A percentile compares a stretch with the other conserved stretches of the same genome.
phyloP scores from a whole-genome alignment of 2,113 vertebrate genomes.

The Taurulus bubalis region DNA sequence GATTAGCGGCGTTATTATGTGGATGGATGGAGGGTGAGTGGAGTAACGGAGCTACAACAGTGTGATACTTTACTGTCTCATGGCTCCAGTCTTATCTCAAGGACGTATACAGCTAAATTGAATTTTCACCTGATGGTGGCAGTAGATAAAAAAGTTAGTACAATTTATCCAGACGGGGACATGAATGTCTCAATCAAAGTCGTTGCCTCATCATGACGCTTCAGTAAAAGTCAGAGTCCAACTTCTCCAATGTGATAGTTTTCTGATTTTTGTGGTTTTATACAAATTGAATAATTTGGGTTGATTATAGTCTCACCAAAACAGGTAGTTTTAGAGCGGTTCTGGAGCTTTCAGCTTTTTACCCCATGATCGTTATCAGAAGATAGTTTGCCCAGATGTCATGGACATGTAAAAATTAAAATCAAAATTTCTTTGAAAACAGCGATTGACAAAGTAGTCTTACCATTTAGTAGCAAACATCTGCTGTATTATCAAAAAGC shows the following conservation, averaged over 20 bases:
- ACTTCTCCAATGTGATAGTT: not conserved
- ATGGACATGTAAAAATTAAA: not conserved
- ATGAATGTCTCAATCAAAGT: not conserved
- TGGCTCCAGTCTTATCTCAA: constrained; percentile 17
- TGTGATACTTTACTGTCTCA: not conserved
- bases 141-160: not conserved
- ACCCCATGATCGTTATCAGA: not conserved
- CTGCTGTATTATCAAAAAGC: not conserved
- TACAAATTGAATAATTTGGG: not conserved
- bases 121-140: not conserved
- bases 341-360: too few relatives aligned
- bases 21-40: constrained; percentile 33
- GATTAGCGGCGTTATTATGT: constrained; percentile 38
- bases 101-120: not conserved
- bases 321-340: not conserved
- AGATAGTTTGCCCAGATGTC: not conserved
- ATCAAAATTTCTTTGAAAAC: not conserved
- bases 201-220: not conserved
- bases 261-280: not conserved
- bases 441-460: not conserved
- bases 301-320: not conserved
- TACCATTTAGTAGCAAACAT: not conserved
- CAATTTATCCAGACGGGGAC: not conserved
- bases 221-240: not conserved
- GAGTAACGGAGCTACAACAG: constrained; percentile 18